Evolutionary conservation across 1,140 invertebrate genomes (phyloP), one percentile per base, ranked within the genome.

Genomic region (Calliphora vicina): DNA sequence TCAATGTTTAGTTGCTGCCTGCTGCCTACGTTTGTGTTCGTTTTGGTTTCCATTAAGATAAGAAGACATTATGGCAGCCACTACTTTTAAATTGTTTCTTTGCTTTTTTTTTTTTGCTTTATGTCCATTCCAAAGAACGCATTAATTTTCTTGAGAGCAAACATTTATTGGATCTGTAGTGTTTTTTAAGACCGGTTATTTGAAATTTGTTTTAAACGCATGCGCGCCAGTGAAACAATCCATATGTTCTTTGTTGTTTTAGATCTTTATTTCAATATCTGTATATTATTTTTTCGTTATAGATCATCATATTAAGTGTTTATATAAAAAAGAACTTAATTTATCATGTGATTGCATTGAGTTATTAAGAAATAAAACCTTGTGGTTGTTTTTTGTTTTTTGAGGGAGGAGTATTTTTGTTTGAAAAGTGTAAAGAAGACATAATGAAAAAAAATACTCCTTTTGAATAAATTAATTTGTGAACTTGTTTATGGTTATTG

Each of bases 1-100:
- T 35, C 0, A 8, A 35, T 35, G 6, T 35, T 35, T 27, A 29
- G 12, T 29, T 35, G n/a, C 27, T 80, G 78, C 76, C 82, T 78
- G 82, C 78, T 17, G 45, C 45, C 1, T 1, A 17, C 5, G 1
- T 45, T 45, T 29, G 35, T 35, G 5, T 35, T 45, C 29, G 20
- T 6, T 78, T 78, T 43, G 61, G 61, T 43, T 78, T 78, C 74
- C 74, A 78, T 78, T 78, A 78, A 78, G 74, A 78, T 78, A 78
- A 78, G 73, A 76, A 76, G 74, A 78, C 74, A 78, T 78, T 78
- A 81, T 71, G 80, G 80, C 80, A 67, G 80, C 80, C 45, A 81
- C 80, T 71, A 43, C 74, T 78, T 35, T 27, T 76, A 67, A 20
- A 67, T 9, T 50, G 1, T 12, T 67, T 12, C n/a, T 20, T 67